Evolutionary conservation across 2,113 vertebrate genomes (phyloP), one percentile per base, ranked within the genome.

Genomic region (Oncorhynchus kisutch): DNA sequence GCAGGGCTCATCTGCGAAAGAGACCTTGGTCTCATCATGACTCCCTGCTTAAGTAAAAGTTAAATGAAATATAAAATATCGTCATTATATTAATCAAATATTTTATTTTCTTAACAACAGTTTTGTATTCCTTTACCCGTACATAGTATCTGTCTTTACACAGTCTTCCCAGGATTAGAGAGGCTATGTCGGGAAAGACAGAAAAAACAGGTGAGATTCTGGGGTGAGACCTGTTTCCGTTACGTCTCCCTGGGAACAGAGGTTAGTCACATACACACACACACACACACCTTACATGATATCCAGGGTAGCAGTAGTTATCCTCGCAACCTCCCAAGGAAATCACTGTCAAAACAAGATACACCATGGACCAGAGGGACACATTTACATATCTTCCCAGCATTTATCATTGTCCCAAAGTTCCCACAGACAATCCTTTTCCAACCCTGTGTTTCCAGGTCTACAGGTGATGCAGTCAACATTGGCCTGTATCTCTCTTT

Each of bases 261-360:
- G 49, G 49, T 51, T 4, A 51, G 29, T 29, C 64, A 60, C 65
- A 34, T 27, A 67, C 27, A 39, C 57, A n/a, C 27, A 86, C 85
- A 86, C 69, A 31, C 29, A 5, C 29, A 31, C 29, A 5, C 29
- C 80, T 69, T 78, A 0, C 5, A n/a, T 16, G 22, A 11, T 48
- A 66, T 59, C 45, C 78, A 20, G 22, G 51, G 27, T 71, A 9
- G 27, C 29, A 8, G n/a, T 2, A 7, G 7, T n/a, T 60, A n/a
- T 14, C 59, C n/a, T 20, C 11, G 22, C 59, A 60, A 60, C 7
- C n/a, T 22, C 3, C 9, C 1, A 34, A 62, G 13, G 60, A 51
- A 51, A 51, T 16, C 49, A 51, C 49, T 51, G 14, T 51, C 49
- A 51, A 51, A 51, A 51, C 49, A 51, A 51, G 49, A 51, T 51